Evolutionary conservation across 2,888 invertebrate genomes (phyloP), one percentile per base, ranked within the genome.

Genomic region (Autographa pulchrina): DNA sequence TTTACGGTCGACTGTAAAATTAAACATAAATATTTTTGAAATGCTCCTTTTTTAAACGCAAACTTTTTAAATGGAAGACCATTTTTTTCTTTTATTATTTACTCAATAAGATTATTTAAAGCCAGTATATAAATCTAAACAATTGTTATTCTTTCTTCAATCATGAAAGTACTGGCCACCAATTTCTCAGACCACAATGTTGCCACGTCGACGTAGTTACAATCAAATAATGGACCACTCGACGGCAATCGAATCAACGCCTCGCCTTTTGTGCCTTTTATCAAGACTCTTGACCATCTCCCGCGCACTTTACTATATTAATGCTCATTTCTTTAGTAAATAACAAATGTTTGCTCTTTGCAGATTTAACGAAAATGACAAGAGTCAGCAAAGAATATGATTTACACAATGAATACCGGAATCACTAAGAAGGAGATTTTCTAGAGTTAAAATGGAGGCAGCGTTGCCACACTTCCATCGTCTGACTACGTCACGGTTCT

Each of bases 401-500:
- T 59, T 72, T 65, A 43, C 75, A 80, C 84, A 72, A 87, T 83
- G 83, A 74, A 11, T 66, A 63, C 56, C 71, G 65, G 31, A 74
- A 73, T 70, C 74, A 77, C 11, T 82, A 52, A 82, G 68, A 61
- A 66, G 43, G 75, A 74, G 63, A 70, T 78, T 48, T 48, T 62
- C 52, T 43, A 32, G 13, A 65, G 67, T 80, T 82, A 93, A 88
- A 65, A 96, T 96, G 96, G 96, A 95, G 85, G 93, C 96, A 62
- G 92, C 95, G 56, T 80, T 95, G 75, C 94, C 94, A 60, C 92
- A 94, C 83, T 94, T 94, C 77, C 94, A 94, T 78, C 90, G 95
- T 68, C 77, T 94, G 20, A 89, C 91, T 4, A 89, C 93, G 7
- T 93, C 95, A 9, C 89, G 95, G 71, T 94, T 94, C 75, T 96